A percentile compares a stretch with the other conserved stretches of the same genome.
Conservation (phyloP, 2,888 invertebrate species). For the Cerceris ruficornis region DNA sequence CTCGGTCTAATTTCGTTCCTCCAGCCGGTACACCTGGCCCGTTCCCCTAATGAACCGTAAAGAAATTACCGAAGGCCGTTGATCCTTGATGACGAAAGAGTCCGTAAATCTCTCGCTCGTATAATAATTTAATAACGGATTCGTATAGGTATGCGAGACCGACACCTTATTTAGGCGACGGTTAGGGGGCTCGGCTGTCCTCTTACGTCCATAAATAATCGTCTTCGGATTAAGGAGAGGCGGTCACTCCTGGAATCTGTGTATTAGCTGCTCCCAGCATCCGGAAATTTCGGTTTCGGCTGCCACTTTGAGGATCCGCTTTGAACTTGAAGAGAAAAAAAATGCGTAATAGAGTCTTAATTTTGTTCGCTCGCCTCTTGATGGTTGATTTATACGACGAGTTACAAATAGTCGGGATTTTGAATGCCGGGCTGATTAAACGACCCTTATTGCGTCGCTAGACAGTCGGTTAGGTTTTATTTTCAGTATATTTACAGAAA, state of each 20-base stretch:
- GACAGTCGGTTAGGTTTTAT: not conserved
- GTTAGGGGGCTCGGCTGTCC: slow-evolving; percentile 64
- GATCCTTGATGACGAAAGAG: slow-evolving; percentile 71
- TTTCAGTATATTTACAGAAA: not conserved
- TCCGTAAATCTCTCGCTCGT: slow-evolving; percentile 74
- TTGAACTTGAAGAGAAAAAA: slow-evolving; percentile 19
- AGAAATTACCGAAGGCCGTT: slow-evolving; percentile 50
- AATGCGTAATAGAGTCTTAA: slow-evolving; percentile 36
- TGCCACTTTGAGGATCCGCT: slow-evolving; percentile 47
- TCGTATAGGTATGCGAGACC: slow-evolving; percentile 60
- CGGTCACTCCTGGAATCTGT: slow-evolving; percentile 49
- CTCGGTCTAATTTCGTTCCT: slow-evolving; percentile 52
- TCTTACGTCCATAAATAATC: slow-evolving; percentile 78
- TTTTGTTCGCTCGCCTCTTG: slow-evolving; percentile 14
- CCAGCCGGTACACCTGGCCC: slow-evolving; percentile 40
- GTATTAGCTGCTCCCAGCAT: slow-evolving; percentile 36
- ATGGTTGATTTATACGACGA: slow-evolving; percentile 19
- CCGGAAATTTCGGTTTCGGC: slow-evolving; percentile 57
- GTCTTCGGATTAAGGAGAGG: slow-evolving; percentile 73
- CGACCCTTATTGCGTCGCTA: not conserved
- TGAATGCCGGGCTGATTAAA: slow-evolving; percentile 28
- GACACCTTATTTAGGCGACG: slow-evolving; percentile 65
- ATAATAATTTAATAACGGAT: slow-evolving; percentile 77
- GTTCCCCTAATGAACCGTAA: slow-evolving; percentile 50
- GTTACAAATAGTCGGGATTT: not conserved